Percentiles rank a stretch among this genome's conserved stretches.
Evolutionary conservation across 1,140 invertebrate genomes (phyloP).

Genomic region (Cylas formicarius): DNA sequence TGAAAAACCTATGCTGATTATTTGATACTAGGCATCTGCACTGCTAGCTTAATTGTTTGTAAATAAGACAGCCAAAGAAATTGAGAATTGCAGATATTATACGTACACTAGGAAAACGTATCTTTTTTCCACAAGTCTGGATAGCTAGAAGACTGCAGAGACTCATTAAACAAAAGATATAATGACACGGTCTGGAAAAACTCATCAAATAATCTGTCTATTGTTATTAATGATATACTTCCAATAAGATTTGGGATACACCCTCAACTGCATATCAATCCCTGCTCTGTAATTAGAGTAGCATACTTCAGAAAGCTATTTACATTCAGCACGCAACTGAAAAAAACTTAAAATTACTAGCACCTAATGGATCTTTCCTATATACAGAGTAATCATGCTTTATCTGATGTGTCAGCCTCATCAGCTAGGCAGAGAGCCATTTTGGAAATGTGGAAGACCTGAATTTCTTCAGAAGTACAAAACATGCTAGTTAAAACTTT

Average conservation of each 20-base stretch:
- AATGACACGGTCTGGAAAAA: too few relatives aligned
- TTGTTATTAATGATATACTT: conserved; percentile 3
- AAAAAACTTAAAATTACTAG: neutral
- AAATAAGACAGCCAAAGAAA: too few relatives aligned
- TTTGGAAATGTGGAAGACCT: neutral
- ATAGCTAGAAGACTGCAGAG: too few relatives aligned
- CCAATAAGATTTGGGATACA: neutral
- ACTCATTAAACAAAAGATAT: too few relatives aligned
- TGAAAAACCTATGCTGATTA: too few relatives aligned
- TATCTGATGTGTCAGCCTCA: neutral
- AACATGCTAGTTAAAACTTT: too few relatives aligned
- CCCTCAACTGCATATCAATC: neutral
- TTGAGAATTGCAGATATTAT: too few relatives aligned
- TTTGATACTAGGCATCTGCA: too few relatives aligned
- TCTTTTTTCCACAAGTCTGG: too few relatives aligned
- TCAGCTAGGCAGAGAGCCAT: neutral
- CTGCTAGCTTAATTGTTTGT: too few relatives aligned
- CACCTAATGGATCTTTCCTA: neutral
- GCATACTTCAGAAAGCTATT: neutral
- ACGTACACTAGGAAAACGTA: too few relatives aligned
- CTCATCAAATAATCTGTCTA: too few relatives aligned
- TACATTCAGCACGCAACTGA: conserved; percentile 4
- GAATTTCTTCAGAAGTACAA: conserved; percentile 1
- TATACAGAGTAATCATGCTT: conserved; percentile 1
- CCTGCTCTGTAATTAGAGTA: neutral